A percentile compares a stretch with the other conserved stretches of the same genome.
Evolutionary conservation across 2,113 vertebrate species (phyloP).

Genomic region (Dasyurus viverrinus): DNA sequence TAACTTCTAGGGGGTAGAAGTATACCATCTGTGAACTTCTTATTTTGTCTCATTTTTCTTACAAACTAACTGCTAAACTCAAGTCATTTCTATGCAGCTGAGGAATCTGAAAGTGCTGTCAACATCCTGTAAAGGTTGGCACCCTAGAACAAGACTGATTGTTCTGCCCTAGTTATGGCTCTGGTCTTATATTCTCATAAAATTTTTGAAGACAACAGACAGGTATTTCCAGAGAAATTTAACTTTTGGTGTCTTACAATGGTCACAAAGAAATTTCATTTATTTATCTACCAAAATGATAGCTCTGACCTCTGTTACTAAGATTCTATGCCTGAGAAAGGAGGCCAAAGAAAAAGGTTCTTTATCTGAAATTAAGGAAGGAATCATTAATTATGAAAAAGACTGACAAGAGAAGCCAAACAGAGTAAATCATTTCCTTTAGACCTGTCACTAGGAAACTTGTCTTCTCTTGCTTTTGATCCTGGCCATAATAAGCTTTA

Average conservation of each 20-base stretch:
- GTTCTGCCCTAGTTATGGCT: not conserved
- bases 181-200: not conserved
- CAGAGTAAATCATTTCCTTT: not conserved
- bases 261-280: slow-evolving; percentile 10
- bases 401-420: not conserved
- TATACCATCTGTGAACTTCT: not conserved
- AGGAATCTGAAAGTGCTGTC: not conserved
- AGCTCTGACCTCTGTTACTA: not conserved
- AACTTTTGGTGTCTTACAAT: not conserved
- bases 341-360: not conserved
- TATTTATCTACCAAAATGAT: not conserved
- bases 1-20: not conserved
- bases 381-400: not conserved
- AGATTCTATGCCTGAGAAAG: not conserved
- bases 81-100: not conserved
- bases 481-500: not conserved
- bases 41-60: not conserved
- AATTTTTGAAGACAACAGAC: not conserved
- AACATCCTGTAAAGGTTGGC: not conserved
- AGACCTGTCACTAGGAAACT: not conserved
- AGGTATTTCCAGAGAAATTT: not conserved
- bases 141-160: not conserved
- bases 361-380: slow-evolving; percentile 5
- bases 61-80: not conserved
- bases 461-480: slow-evolving; percentile 4